Conservation (phyloP, 2,888 invertebrate species). For the Mesorhabditis sp. region DNA sequence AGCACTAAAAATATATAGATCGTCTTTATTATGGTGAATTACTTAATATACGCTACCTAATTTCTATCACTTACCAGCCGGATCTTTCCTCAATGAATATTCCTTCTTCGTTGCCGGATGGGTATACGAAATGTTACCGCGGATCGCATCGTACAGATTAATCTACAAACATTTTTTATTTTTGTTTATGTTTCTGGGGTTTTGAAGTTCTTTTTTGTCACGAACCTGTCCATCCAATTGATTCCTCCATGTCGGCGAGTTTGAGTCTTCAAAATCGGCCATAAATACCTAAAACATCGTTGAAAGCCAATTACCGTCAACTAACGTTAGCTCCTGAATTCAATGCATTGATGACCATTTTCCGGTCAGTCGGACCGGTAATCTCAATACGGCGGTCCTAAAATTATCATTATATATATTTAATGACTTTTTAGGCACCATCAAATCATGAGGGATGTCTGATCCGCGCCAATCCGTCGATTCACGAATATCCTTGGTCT, state of each 20-base stretch:
- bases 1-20: conserved; percentile 59
- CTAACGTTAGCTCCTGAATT: conserved; percentile 61
- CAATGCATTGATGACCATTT: conserved; percentile 69
- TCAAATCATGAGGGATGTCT: conserved; percentile 34
- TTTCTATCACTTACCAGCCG: conserved; percentile 60
- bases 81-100: conserved; percentile 58
- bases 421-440: conserved; percentile 9
- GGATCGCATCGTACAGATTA: conserved; percentile 67
- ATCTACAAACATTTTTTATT: conserved; percentile 45
- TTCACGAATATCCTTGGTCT: conserved; percentile 62
- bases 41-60: not conserved
- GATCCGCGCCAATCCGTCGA: conserved; percentile 65
- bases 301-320: not conserved
- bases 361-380: conserved; percentile 66
- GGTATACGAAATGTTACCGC: conserved; percentile 59
- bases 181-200: not conserved
- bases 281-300: conserved; percentile 47
- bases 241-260: conserved; percentile 73
- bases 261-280: conserved; percentile 66
- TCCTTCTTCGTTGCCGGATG: conserved; percentile 55
- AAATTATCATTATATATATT: conserved; percentile 6
- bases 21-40: not conserved
- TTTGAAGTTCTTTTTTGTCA: not conserved
- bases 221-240: conserved; percentile 66
- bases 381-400: conserved; percentile 57